Evolutionary conservation across 2,797 vertebrate species (phyloP).

Genomic region (Manis javanica): DNA sequence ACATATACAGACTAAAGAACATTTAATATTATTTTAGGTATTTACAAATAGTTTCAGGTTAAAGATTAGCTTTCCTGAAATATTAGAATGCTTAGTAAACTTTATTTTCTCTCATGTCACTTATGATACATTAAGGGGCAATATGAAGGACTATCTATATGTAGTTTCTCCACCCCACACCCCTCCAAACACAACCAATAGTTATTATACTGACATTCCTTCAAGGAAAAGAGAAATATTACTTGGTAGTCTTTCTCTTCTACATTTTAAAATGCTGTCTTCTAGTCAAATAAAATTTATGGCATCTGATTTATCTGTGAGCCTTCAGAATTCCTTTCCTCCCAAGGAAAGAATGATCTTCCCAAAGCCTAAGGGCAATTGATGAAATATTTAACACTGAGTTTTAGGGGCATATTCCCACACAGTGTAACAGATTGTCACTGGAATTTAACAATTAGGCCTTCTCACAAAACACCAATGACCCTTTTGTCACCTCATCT

Average conservation of each 20-base stretch:
- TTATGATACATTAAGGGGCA: neutral
- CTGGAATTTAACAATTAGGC: neutral
- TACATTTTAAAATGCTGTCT: constrained; percentile 18
- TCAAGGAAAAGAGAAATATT: neutral
- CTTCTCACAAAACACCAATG: neutral
- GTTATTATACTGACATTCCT: constrained; percentile 26
- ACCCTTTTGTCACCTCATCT: neutral
- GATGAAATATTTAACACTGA: neutral
- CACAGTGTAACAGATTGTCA: neutral
- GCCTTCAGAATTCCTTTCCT: constrained; percentile 15
- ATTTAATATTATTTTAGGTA: constrained; percentile 46
- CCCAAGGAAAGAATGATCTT: neutral
- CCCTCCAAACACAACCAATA: constrained; percentile 13
- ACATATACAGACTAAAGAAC: neutral
- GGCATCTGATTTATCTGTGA: neutral
- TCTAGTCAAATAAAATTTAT: neutral
- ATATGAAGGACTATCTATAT: neutral
- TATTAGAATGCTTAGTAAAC: constrained; percentile 2
- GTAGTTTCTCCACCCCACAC: neutral
- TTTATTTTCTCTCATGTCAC: constrained; percentile 28
- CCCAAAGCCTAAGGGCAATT: neutral
- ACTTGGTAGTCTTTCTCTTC: constrained; percentile 15
- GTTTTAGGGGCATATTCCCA: neutral
- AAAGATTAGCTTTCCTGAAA: constrained; percentile 45
- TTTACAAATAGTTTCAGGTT: constrained; percentile 37